Evolutionary conservation across 1,140 invertebrate species (phyloP), one percentile per base, ranked within the genome.

Genomic region (Heliconius hewitsoni): DNA sequence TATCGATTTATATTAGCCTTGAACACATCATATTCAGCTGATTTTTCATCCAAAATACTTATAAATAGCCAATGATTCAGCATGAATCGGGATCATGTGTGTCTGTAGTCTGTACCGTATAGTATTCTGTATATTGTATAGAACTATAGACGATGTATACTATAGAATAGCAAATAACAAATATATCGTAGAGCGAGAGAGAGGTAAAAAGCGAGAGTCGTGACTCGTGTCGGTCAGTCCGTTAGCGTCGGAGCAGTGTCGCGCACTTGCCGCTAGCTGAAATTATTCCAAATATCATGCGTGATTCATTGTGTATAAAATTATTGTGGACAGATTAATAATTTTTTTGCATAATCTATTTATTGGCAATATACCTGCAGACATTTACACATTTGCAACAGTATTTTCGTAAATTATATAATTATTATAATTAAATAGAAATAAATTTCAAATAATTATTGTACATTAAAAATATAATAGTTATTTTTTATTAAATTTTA

Each of bases 41-140:
- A 23, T 66, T 8, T 30, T 66, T 30, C 23, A 4, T 23, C 11
- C 60, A 3, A 13, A 66, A 60, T 60, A 66, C 60, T 66, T 66
- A 66, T 27, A 27, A 66, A 66, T 66, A 66, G 76, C 37, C 73
- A 73, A 74, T 81, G 80, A 81, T 75, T 81, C 76, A 78, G 81
- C 74, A 78, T 55, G 9, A 79, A 82, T 66, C 46, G 30, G 75
- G 77, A 82, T 76, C 66, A 71, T 79, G 52, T 73, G 78, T 71
- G 66, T 27, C 60, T 66, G 60, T 66, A 66, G n/a, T 66, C 23
- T 18, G 60, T 66, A 66, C 55, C 19, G 8, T 57, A 57, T 57
- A 23, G 1, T 23, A 57, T 57, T 57, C 55, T 57, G 42, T 46
- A 46, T 46, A 16, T 13, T 46, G 42, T 46, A 57, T 57, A 57